Percentiles rank a stretch among this genome's conserved stretches.
phyloP scores from a whole-genome alignment of 2,888 invertebrate genomes.

The Ceriagrion tenellum region DNA sequence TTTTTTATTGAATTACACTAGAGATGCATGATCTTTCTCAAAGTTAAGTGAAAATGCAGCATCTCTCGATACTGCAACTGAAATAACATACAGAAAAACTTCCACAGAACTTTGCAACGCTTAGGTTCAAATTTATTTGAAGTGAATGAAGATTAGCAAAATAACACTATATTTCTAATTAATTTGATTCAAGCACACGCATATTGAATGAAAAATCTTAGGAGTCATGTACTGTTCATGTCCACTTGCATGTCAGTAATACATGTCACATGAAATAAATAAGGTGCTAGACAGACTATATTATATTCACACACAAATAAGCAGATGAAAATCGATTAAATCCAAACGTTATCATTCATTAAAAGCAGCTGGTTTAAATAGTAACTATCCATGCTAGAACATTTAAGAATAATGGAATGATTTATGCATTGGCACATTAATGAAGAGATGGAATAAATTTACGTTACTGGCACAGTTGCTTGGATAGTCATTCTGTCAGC shows the following conservation, averaged over 20 bases:
- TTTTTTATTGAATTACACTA: neutral
- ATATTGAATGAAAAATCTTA: neutral
- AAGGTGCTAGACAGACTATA: neutral
- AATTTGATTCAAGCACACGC: neutral
- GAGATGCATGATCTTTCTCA: neutral
- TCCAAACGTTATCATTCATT: neutral
- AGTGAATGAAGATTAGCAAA: no score
- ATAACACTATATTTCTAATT: no score
- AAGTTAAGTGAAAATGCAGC: neutral
- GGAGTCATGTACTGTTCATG: neutral
- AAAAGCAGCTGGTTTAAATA: neutral
- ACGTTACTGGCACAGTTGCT: neutral
- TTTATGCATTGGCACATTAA: neutral
- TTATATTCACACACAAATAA: neutral
- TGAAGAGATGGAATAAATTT: neutral
- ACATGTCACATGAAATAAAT: neutral
- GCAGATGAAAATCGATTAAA: neutral
- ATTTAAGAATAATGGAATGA: constrained; percentile 26
- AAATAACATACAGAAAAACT: neutral
- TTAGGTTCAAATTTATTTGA: no score
- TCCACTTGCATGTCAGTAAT: neutral
- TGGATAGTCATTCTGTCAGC: neutral
- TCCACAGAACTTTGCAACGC: no score
- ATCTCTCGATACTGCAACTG: neutral
- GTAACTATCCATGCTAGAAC: neutral